Evolutionary conservation across 1,140 invertebrate genomes (phyloP).

Genomic region (Oreohelix idahoensis): DNA sequence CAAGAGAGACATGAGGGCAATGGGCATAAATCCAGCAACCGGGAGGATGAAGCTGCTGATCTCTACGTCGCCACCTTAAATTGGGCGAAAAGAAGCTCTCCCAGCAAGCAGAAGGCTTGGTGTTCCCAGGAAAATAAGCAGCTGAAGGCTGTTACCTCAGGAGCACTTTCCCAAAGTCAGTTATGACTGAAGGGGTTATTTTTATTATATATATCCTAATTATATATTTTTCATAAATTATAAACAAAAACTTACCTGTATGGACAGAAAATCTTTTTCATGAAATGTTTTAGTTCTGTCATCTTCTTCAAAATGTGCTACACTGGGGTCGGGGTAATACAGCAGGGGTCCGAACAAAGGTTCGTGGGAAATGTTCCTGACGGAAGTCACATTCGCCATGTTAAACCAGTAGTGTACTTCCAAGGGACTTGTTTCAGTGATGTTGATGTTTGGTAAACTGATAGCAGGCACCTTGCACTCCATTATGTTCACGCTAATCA

Average conservation of each 20-base stretch:
- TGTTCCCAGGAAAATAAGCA: too few relatives aligned
- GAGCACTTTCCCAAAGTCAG: too few relatives aligned
- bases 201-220: too few relatives aligned
- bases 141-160: too few relatives aligned
- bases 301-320: slow-evolving; percentile 50
- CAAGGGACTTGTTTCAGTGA: slow-evolving; percentile 62
- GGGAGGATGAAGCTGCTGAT: too few relatives aligned
- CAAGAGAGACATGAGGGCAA: too few relatives aligned
- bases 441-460: slow-evolving; percentile 46
- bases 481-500: slow-evolving; percentile 43
- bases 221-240: too few relatives aligned
- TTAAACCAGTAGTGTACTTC: slow-evolving; percentile 66
- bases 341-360: slow-evolving; percentile 53
- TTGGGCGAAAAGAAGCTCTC: too few relatives aligned
- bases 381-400: slow-evolving; percentile 57
- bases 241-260: slow-evolving; percentile 57
- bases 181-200: too few relatives aligned
- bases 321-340: slow-evolving; percentile 62
- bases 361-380: slow-evolving; percentile 58
- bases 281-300: slow-evolving; percentile 53
- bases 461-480: slow-evolving; percentile 53
- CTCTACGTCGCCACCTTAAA: too few relatives aligned
- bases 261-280: slow-evolving; percentile 52
- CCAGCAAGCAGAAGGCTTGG: too few relatives aligned
- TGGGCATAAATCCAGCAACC: too few relatives aligned